phyloP scores from a whole-genome alignment of 1,140 invertebrate genomes.

The Drosophila orena region DNA sequence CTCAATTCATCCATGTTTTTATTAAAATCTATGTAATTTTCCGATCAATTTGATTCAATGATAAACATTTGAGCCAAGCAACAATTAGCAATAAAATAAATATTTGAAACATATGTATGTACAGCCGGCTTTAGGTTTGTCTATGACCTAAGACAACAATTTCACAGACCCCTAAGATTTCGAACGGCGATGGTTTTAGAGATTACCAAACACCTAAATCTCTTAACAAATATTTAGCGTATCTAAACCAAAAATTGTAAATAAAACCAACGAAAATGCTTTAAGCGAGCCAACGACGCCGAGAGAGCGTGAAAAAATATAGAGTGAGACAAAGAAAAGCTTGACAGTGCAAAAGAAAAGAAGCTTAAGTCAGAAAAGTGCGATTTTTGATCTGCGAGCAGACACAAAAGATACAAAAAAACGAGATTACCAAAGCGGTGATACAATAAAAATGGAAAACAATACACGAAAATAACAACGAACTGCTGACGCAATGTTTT shows the following conservation, averaged over 20 bases:
- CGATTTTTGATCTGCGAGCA: slow-evolving; percentile 16
- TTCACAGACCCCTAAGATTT: neutral
- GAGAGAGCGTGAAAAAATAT: slow-evolving; percentile 17
- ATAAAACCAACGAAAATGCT: slow-evolving; percentile 4
- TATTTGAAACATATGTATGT: neutral
- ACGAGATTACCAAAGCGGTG: slow-evolving; percentile 14
- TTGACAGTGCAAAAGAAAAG: slow-evolving; percentile 19
- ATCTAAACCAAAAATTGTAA: slow-evolving; percentile 13
- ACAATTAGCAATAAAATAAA: neutral
- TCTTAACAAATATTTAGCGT: slow-evolving; percentile 23
- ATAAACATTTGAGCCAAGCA: neutral
- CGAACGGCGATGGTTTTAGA: neutral
- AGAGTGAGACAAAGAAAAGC: slow-evolving; percentile 27
- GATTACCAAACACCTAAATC: neutral
- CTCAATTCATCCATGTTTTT: neutral
- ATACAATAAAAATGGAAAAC: slow-evolving; percentile 20
- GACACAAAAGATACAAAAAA: slow-evolving; percentile 14
- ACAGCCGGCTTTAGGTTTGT: neutral
- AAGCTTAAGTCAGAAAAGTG: slow-evolving; percentile 19
- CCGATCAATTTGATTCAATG: too few relatives aligned
- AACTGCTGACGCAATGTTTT: slow-evolving; percentile 38
- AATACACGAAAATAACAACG: slow-evolving; percentile 13
- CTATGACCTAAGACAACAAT: slow-evolving; percentile 17
- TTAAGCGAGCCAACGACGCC: slow-evolving; percentile 1
- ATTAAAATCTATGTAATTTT: neutral